A percentile compares a stretch with the other conserved stretches of the same genome.
phyloP scores from a whole-genome alignment of 1,140 invertebrate species.

The Onthophagus taurus region DNA sequence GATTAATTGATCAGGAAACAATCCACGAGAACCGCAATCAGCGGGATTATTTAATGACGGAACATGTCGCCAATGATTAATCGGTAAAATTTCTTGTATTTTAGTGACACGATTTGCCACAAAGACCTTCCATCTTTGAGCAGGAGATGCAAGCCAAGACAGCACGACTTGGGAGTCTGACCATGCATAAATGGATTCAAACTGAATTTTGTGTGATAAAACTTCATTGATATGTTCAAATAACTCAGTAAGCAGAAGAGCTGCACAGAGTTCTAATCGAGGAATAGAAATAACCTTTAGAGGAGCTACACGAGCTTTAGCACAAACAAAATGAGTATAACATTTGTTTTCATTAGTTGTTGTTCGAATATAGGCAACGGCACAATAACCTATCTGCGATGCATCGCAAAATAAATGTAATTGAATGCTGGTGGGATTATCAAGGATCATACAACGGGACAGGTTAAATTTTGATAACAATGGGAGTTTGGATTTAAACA shows the following conservation, averaged over 20 bases:
- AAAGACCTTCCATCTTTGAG: conserved; percentile 31
- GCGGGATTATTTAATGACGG: conserved; percentile 24
- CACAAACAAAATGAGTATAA: conserved; percentile 24
- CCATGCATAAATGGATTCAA: conserved; percentile 31
- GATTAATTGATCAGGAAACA: conserved; percentile 13
- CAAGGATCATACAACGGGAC: background rate
- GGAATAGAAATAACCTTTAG: conserved; percentile 29
- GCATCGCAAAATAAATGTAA: conserved; percentile 34
- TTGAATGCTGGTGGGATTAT: conserved; percentile 13
- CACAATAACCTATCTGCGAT: conserved; percentile 26
- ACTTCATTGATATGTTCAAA: background rate
- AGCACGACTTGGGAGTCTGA: conserved; percentile 36
- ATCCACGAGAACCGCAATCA: conserved; percentile 24
- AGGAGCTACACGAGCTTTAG: conserved; percentile 36
- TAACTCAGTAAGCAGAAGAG: conserved; percentile 14
- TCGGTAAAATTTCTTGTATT: conserved; percentile 18
- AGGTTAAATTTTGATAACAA: background rate
- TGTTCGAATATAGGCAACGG: conserved; percentile 27
- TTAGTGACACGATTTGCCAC: conserved; percentile 34
- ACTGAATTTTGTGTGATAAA: too few relatives aligned
- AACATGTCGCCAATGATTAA: conserved; percentile 14
- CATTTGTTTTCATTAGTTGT: conserved; percentile 14
- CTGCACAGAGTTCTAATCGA: conserved; percentile 22
- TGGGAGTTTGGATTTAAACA: background rate
- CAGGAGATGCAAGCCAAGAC: conserved; percentile 32